A percentile compares a stretch with the other conserved stretches of the same genome.
Conservation (phyloP, 2,888 invertebrate species). For the Druceiella hillmani region DNA sequence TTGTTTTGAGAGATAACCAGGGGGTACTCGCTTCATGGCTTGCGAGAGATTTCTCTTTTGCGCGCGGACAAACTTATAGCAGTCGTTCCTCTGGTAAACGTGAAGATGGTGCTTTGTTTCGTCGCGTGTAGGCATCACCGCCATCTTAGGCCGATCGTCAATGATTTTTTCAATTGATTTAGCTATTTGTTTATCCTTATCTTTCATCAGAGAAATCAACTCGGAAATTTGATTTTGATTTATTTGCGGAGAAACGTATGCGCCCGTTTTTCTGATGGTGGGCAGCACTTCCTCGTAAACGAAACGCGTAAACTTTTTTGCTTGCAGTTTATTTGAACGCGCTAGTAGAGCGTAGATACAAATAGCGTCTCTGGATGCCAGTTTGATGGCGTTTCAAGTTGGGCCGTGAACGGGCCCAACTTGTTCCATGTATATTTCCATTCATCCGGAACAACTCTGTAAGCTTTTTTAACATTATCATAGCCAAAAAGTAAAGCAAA, state of each 20-base stretch:
- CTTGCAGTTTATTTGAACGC: conserved; percentile 17
- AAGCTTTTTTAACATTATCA: conserved; percentile 17
- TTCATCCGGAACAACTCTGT: conserved; percentile 8
- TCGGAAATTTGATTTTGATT: conserved; percentile 7
- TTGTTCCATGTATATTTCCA: conserved; percentile 13
- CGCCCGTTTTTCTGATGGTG: conserved; percentile 7
- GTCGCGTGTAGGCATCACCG: background rate
- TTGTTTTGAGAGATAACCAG: no score
- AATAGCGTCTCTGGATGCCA: conserved; percentile 17
- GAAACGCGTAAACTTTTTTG: conserved; percentile 14
- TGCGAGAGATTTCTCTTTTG: conserved; percentile 17
- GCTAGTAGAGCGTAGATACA: conserved; percentile 16
- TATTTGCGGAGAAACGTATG: conserved; percentile 5
- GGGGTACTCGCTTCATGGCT: conserved; percentile 16
- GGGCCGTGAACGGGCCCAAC: conserved; percentile 14
- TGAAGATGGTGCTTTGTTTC: conserved; percentile 14
- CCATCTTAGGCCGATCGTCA: conserved; percentile 5
- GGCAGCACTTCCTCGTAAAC: conserved; percentile 17
- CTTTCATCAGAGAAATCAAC: conserved; percentile 14
- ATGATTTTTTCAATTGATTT: conserved; percentile 9
- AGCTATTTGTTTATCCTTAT: no score
- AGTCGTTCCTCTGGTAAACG: conserved; percentile 16
- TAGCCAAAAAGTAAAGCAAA: conserved; percentile 17
- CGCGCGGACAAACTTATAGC: no score
- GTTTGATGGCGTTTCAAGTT: conserved; percentile 8